Base-by-base conservation (phyloP, 2,888 invertebrate species). In the Cheilosia vernalis region DNA sequence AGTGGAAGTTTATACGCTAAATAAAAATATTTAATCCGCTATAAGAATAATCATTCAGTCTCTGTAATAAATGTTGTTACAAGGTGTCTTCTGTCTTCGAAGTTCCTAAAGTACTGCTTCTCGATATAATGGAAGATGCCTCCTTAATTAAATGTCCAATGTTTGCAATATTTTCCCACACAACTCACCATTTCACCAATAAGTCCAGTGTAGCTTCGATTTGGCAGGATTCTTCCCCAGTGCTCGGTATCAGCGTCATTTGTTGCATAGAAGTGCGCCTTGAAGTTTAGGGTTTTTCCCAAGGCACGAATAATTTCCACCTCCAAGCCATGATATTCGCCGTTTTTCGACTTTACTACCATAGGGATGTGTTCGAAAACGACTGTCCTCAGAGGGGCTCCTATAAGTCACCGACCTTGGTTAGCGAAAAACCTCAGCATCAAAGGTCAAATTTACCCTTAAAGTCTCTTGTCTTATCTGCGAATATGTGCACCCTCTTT, bases 221-320 rank as follows among this genome's bases (percentile, higher is more conserved):
- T 96, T 1, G 93, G 88, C 74, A 93, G 93, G 82, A 92, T 93
- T 72, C 93, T 92, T 2, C 96, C 96, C 96, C 96, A 96, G 89
- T 94, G 94, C 82, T 95, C 94, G 0, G 89, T 89, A 7, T 94
- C 94, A 0, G 94, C 93, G 88, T 95, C 94, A 10, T 90, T 88
- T 0, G 95, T 93, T 89, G 95, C 94, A 88, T 96, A 97, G 58
- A 96, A 93, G 53, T 93, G 91, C 0, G 95, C 94, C 82, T 93
- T 92, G 89, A 97, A 97, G 88, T 96, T 96, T 93, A 97, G 94
- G 86, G 94, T 94, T 69, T 93, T 92, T 0, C 95, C 94, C 66
- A 97, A 90, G 0, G 95, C 94, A 78, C 94, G 93, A 15, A 92
- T 84, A 9, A 92, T 91, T 87, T 90, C 88, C 7, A 92, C 88